Percentiles rank a stretch among this genome's conserved stretches.
Evolutionary conservation across 2,888 invertebrate genomes (phyloP).

Genomic region (Lamellibrachia columna): DNA sequence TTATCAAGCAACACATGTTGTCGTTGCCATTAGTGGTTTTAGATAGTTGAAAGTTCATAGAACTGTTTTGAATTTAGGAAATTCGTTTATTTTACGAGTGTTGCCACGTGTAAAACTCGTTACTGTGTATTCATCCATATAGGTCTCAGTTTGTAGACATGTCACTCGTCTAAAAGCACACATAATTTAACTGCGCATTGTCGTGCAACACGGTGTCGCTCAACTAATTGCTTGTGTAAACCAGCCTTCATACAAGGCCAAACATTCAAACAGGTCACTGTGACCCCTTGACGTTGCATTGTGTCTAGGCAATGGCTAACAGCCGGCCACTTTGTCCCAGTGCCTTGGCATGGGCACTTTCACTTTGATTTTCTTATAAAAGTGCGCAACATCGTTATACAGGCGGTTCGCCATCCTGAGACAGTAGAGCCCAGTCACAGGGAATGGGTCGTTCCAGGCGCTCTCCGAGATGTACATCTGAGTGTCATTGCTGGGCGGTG

Average conservation of each 20-base stretch:
- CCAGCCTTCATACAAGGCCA: background rate
- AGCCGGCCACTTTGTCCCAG: background rate
- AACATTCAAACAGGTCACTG: background rate
- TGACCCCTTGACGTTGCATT: background rate
- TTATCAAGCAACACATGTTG: too few relatives aligned
- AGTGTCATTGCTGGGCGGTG: background rate
- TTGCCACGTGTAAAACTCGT: too few relatives aligned
- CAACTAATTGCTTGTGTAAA: too few relatives aligned
- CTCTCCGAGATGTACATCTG: background rate
- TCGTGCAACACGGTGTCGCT: too few relatives aligned
- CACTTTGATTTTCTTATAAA: background rate
- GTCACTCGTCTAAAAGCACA: too few relatives aligned
- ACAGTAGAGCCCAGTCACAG: constrained; percentile 13
- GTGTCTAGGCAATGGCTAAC: background rate
- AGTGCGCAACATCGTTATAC: constrained; percentile 17
- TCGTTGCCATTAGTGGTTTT: too few relatives aligned
- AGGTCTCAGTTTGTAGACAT: too few relatives aligned
- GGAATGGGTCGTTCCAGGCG: background rate
- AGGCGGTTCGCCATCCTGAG: background rate
- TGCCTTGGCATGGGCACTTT: background rate
- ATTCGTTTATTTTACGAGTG: too few relatives aligned
- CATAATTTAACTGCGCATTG: too few relatives aligned
- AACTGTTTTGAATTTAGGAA: too few relatives aligned
- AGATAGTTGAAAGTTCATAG: too few relatives aligned
- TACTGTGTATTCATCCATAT: too few relatives aligned